Evolutionary conservation across 2,113 vertebrate genomes (phyloP).

Genomic region (Daphoenositta chrysoptera): DNA sequence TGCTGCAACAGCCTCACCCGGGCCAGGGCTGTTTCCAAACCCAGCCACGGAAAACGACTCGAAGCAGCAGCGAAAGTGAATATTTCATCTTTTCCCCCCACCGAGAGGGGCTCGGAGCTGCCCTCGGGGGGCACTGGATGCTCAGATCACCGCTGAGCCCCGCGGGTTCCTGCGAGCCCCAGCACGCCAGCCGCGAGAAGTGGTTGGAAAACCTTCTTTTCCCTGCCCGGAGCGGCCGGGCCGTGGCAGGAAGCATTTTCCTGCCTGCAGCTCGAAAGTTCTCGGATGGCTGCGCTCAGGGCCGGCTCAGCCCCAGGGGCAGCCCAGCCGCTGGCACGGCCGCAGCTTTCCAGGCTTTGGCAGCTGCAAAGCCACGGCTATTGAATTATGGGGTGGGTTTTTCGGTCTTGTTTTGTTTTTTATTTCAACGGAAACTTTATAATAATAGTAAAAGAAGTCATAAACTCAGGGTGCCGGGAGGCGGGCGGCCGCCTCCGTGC

Average conservation of each 20-base stretch:
- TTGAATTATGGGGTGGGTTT: too few species aligned
- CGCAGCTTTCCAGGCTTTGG: constrained; percentile 42
- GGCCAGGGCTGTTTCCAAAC: background rate
- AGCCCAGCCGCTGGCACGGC: background rate
- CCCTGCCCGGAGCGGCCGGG: fast-evolving
- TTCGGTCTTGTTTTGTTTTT: background rate
- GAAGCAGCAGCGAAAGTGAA: background rate
- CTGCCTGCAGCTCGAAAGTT: background rate
- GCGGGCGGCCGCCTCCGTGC: background rate
- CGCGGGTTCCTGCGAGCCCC: background rate
- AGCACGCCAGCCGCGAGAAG: background rate
- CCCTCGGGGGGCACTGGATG: background rate
- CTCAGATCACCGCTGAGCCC: background rate
- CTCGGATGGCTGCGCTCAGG: background rate
- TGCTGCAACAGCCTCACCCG: background rate
- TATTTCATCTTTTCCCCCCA: background rate
- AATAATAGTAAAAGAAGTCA: background rate
- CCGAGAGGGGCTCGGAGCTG: background rate
- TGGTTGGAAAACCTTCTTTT: background rate
- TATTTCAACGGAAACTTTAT: background rate
- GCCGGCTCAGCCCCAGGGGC: background rate
- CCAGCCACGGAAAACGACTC: background rate
- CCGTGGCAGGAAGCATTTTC: background rate
- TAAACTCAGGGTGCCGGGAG: background rate
- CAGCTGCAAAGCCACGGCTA: background rate